Evolutionary conservation across 2,113 vertebrate species (phyloP).

Genomic region (Trinectes maculatus): DNA sequence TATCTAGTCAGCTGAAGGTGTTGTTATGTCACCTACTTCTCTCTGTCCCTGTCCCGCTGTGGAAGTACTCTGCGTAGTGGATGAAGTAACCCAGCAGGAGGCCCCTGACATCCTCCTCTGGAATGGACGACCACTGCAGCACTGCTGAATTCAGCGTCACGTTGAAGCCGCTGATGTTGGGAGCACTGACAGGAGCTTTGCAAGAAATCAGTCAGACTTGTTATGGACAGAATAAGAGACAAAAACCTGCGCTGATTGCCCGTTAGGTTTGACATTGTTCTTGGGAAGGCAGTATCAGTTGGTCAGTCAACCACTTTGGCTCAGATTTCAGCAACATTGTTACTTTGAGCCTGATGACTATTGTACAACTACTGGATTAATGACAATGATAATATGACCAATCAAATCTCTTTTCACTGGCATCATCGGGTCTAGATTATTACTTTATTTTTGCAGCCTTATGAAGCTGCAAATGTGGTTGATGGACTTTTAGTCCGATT

Average conservation of each 20-base stretch:
- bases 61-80: constrained; percentile 59
- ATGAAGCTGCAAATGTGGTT: no score
- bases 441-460: no score
- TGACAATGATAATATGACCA: no score
- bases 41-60: neutral
- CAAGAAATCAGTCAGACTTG: constrained; percentile 4
- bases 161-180: constrained; percentile 73
- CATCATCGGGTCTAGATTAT: no score
- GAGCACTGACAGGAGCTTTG: constrained; percentile 81
- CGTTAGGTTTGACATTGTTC: neutral
- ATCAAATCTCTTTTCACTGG: neutral
- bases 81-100: constrained; percentile 85
- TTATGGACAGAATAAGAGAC: neutral
- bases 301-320: no score
- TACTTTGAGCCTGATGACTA: no score
- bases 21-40: constrained; percentile 67
- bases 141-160: constrained; percentile 74
- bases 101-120: constrained; percentile 79
- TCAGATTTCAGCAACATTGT: no score
- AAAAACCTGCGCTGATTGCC: neutral
- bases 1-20: no score
- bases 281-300: no score
- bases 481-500: no score
- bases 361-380: no score
- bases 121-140: constrained; percentile 82